A percentile compares a stretch with the other conserved stretches of the same genome.
These are phyloP conservation scores for Saccopteryx leptura DNA, from an alignment of 2,113 vertebrate species.

Conservation along the genomic window DNA sequence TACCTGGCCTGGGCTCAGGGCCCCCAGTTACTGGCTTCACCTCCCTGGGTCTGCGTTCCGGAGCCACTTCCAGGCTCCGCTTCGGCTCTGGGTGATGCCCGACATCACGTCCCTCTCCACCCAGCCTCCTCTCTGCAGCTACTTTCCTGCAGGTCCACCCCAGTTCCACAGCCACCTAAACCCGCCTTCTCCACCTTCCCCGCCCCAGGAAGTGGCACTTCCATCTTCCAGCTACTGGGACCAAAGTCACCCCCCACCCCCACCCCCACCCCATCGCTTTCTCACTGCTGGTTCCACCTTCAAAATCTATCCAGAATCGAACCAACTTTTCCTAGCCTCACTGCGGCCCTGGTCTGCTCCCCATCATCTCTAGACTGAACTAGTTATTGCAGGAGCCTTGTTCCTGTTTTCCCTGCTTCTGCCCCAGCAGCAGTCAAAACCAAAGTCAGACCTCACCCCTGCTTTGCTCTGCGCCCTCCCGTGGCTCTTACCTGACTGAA, in stretches of 20 bases:
- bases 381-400: not conserved
- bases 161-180: not conserved
- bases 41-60: not conserved
- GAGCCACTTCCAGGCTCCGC: not conserved
- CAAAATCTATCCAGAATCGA: not conserved
- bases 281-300: not conserved
- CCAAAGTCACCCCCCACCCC: not conserved
- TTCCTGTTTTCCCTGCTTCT: not conserved
- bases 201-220: not conserved
- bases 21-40: not conserved
- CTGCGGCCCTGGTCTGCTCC: not conserved
- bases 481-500: not conserved
- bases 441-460: not conserved
- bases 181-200: not conserved
- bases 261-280: not conserved
- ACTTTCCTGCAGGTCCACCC: too few species aligned
- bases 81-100: not conserved
- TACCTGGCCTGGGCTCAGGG: not conserved
- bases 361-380: not conserved
- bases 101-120: rapidly evolving
- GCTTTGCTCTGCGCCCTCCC: not conserved
- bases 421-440: not conserved
- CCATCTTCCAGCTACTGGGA: not conserved
- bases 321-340: not conserved
- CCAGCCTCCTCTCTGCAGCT: not conserved